Percentiles rank a stretch among this genome's conserved stretches.
These are phyloP conservation scores for Cyanoliseus patagonus DNA, from an alignment of 2,113 vertebrate species.

Conservation along the genomic window DNA sequence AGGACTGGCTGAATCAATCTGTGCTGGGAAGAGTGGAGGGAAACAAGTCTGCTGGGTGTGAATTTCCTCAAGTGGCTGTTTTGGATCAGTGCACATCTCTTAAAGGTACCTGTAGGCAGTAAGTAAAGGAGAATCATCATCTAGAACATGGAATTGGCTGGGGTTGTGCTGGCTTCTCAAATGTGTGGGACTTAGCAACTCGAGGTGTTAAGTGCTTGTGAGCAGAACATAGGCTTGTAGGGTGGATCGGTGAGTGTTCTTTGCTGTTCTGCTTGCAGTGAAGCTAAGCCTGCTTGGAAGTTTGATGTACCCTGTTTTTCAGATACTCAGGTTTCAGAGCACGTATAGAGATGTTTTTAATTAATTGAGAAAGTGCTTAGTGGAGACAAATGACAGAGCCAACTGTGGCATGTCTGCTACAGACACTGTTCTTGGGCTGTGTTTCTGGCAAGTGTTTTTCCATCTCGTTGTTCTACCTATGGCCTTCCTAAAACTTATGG, in stretches of 20 bases:
- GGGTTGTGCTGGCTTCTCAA: not conserved
- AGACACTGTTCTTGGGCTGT: not conserved
- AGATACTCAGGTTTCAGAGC: not conserved
- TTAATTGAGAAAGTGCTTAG: not conserved
- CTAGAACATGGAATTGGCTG: not conserved
- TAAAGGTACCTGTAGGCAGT: not conserved
- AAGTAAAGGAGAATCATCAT: not conserved
- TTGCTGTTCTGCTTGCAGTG: not conserved
- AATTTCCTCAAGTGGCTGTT: not conserved
- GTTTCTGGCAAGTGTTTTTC: not conserved
- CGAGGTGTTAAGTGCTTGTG: not conserved
- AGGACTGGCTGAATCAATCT: accelerated
- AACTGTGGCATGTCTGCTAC: not conserved
- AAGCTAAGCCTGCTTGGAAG: not conserved
- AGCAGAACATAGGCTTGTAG: not conserved
- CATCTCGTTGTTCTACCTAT: not conserved
- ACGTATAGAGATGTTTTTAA: not conserved
- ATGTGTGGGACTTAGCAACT: not conserved
- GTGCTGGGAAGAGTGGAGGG: not conserved
- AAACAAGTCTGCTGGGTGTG: not conserved
- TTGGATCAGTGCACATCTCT: not conserved
- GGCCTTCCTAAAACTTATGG: not conserved
- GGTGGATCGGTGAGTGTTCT: not conserved
- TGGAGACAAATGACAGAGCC: not conserved
- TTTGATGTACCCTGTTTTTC: not conserved